Conservation (phyloP, 1,140 invertebrate species). For the Thalassaphorura encarpata region DNA sequence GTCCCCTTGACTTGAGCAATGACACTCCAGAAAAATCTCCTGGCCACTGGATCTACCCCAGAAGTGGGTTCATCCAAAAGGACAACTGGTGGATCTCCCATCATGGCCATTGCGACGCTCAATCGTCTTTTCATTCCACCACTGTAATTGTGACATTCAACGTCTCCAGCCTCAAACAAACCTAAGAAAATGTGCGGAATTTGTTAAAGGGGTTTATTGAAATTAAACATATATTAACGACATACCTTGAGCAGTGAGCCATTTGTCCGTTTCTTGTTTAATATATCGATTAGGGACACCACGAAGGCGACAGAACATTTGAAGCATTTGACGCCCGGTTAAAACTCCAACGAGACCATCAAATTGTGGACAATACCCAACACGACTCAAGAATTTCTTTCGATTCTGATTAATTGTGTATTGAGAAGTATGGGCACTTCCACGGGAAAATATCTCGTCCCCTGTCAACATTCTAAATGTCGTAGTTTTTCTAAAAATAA, state of each 20-base stretch:
- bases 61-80: slow-evolving; percentile 46
- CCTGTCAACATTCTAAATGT: slow-evolving; percentile 44
- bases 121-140: slow-evolving; percentile 80
- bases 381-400: slow-evolving; percentile 21
- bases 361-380: slow-evolving; percentile 46
- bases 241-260: slow-evolving; percentile 34
- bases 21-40: slow-evolving; percentile 40
- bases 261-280: slow-evolving; percentile 20
- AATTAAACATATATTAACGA: neutral
- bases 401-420: slow-evolving; percentile 40
- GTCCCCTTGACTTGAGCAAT: slow-evolving; percentile 14
- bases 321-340: slow-evolving; percentile 40
- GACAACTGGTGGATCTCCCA: slow-evolving; percentile 58
- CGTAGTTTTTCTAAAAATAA: slow-evolving; percentile 7
- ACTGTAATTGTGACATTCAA: slow-evolving; percentile 38
- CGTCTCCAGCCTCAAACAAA: slow-evolving; percentile 14
- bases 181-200: slow-evolving; percentile 7
- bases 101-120: slow-evolving; percentile 67
- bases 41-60: slow-evolving; percentile 39
- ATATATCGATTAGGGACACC: slow-evolving; percentile 39
- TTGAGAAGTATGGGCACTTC: slow-evolving; percentile 39
- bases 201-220: slow-evolving; percentile 10
- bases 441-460: slow-evolving; percentile 35
- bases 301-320: slow-evolving; percentile 40
- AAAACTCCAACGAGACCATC: slow-evolving; percentile 42